A percentile compares a stretch with the other conserved stretches of the same genome.
Evolutionary conservation across 2,888 invertebrate genomes (phyloP).

Genomic region (Gisinianus flammeolus): DNA sequence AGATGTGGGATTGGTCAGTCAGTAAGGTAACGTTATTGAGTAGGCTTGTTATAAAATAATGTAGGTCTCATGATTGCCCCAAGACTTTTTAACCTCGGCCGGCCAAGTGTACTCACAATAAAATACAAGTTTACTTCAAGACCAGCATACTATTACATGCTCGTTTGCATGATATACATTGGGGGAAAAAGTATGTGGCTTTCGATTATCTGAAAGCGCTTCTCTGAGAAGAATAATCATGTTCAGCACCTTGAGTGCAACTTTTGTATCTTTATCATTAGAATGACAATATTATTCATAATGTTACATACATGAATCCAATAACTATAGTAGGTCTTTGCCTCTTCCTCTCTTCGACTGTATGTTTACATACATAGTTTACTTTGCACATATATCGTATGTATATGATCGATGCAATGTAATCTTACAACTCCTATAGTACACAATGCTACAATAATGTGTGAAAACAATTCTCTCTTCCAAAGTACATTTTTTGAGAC

Average conservation of each 20-base stretch:
- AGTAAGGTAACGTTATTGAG: conserved; percentile 7
- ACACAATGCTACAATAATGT: background rate
- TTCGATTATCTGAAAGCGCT: conserved; percentile 16
- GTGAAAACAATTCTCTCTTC: too few species aligned
- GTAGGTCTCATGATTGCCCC: conserved; percentile 32
- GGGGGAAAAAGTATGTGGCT: conserved; percentile 9
- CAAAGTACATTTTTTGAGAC: too few species aligned
- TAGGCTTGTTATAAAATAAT: conserved; percentile 20
- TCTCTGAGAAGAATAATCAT: background rate
- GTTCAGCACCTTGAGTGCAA: background rate
- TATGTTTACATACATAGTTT: background rate
- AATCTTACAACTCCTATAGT: background rate
- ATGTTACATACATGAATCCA: background rate
- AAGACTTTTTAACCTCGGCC: conserved; percentile 29
- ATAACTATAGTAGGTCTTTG: background rate
- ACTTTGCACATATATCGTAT: background rate
- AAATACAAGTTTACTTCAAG: conserved; percentile 4
- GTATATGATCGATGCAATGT: background rate
- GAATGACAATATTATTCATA: background rate
- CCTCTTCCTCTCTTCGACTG: background rate
- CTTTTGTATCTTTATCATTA: background rate
- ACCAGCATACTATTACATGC: background rate
- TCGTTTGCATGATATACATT: conserved; percentile 1
- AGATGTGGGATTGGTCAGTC: conserved; percentile 26
- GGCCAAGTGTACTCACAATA: conserved; percentile 10